Evolutionary conservation across 2,113 vertebrate species (phyloP).

Genomic region (Pipa parva): DNA sequence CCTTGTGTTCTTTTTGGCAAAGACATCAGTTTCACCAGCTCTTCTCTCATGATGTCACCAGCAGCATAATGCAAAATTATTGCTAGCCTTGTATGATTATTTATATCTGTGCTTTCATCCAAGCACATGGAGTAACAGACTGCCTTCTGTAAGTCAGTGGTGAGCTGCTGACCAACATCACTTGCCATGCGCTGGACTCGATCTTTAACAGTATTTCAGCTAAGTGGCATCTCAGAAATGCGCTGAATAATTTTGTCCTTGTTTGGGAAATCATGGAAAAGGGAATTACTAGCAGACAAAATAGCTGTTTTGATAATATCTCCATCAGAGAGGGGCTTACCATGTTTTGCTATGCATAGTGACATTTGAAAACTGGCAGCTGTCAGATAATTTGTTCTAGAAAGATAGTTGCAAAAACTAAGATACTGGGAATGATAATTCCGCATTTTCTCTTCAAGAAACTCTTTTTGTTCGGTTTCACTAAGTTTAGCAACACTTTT

Average conservation of each 20-base stretch:
- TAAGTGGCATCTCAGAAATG: constrained; percentile 15
- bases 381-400: constrained; percentile 36
- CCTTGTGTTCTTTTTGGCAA: too few relatives aligned
- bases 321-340: constrained; percentile 20
- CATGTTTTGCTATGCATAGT: constrained; percentile 15
- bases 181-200: constrained; percentile 13
- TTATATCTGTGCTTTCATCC: background rate
- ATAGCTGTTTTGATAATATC: constrained; percentile 9
- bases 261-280: constrained; percentile 34
- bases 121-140: background rate
- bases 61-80: constrained; percentile 23
- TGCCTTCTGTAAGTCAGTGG: constrained; percentile 20
- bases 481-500: too few relatives aligned
- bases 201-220: background rate
- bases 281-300: constrained; percentile 20
- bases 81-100: constrained; percentile 9
- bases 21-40: constrained; percentile 20
- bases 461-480: background rate
- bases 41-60: constrained; percentile 26
- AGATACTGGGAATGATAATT: background rate
- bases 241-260: constrained; percentile 22
- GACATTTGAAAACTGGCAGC: constrained; percentile 26
- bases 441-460: background rate
- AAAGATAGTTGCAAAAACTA: constrained; percentile 15
- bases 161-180: constrained; percentile 18